Conservation (phyloP, 2,113 vertebrate species). For the Tautogolabrus adspersus region DNA sequence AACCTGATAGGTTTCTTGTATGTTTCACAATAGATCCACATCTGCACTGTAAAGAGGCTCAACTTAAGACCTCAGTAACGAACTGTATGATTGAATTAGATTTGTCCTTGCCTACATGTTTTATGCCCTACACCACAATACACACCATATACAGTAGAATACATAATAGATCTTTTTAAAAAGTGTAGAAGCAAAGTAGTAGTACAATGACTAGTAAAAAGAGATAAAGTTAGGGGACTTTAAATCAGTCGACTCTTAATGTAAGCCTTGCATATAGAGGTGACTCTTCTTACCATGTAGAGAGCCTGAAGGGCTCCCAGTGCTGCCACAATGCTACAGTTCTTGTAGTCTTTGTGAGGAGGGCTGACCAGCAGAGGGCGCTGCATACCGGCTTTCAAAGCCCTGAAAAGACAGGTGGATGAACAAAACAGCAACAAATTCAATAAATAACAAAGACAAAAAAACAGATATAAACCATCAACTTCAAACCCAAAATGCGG, state of each 20-base stretch:
- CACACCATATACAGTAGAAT: neutral
- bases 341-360: slow-evolving; percentile 76
- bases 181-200: neutral
- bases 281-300: slow-evolving; percentile 79
- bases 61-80: no score
- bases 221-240: neutral
- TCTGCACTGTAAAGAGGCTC: no score
- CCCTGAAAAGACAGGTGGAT: slow-evolving; percentile 65
- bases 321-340: slow-evolving; percentile 75
- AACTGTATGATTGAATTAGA: no score
- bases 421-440: neutral
- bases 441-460: no score
- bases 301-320: slow-evolving; percentile 85
- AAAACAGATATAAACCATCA: no score
- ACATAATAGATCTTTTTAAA: neutral
- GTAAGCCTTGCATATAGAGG: no score
- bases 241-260: neutral
- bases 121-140: no score
- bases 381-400: slow-evolving; percentile 84
- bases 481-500: no score
- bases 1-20: no score
- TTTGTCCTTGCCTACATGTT: neutral
- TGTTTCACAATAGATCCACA: no score
- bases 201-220: neutral
- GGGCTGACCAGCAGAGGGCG: slow-evolving; percentile 85